Evolutionary conservation across 2,113 vertebrate species (phyloP).

Genomic region (Xenopus tropicalis): UCB_Xtro_10.0 CM004447.2:35593001-35593500

Average conservation of each 20-base stretch:
- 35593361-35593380: conserved; percentile 89
- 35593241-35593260: conserved; percentile 79
- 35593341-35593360: conserved; percentile 66
- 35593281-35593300: conserved; percentile 66
- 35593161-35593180: conserved; percentile 61
- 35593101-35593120: conserved; percentile 37
- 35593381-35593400: conserved; percentile 81
- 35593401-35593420: conserved; percentile 63
- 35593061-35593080: not conserved
- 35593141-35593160: conserved; percentile 43
- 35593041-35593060: conserved; percentile 9
- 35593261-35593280: conserved; percentile 85
- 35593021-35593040: conserved; percentile 8
- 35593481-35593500: conserved; percentile 43
- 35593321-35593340: conserved; percentile 75
- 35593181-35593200: conserved; percentile 47
- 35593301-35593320: conserved; percentile 75
- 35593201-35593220: conserved; percentile 58
- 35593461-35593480: conserved; percentile 54
- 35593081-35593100: conserved; percentile 36
- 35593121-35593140: conserved; percentile 50
- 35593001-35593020: conserved; percentile 7
- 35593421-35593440: conserved; percentile 73
- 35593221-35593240: conserved; percentile 70
- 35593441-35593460: conserved; percentile 60